Conservation (phyloP, 2,113 vertebrate species). For the Sturnira hondurensis region DNA sequence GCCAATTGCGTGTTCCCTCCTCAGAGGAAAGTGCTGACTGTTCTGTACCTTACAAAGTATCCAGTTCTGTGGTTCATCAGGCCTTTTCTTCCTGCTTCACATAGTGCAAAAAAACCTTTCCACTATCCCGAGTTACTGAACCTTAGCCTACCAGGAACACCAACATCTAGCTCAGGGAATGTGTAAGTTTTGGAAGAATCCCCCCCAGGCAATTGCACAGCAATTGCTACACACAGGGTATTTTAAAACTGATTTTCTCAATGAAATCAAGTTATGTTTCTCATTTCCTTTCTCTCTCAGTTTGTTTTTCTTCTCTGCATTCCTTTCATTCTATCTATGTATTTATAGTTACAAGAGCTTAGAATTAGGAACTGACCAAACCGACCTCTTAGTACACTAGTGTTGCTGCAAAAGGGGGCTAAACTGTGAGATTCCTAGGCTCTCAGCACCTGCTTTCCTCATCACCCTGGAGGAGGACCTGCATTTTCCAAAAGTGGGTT, state of each 20-base stretch:
- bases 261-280: constrained; percentile 32
- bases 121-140: neutral
- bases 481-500: neutral
- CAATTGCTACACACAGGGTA: neutral
- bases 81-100: constrained; percentile 54
- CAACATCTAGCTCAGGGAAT: neutral
- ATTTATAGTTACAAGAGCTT: constrained; percentile 30
- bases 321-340: constrained; percentile 28
- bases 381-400: constrained; percentile 37
- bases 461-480: neutral
- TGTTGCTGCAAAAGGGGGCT: neutral
- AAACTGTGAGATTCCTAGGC: neutral
- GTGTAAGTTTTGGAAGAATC: neutral
- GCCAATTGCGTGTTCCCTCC: constrained; percentile 66
- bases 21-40: constrained; percentile 74
- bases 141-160: neutral
- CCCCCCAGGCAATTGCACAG: neutral
- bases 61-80: constrained; percentile 67
- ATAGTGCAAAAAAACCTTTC: neutral
- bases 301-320: constrained; percentile 38
- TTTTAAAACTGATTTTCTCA: constrained; percentile 31
- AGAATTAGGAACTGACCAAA: constrained; percentile 16
- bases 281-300: neutral
- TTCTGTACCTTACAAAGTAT: constrained; percentile 67
- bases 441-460: neutral